Evolutionary conservation across 2,113 vertebrate genomes (phyloP), one percentile per base, ranked within the genome.

Genomic region (Ciconia maguari): DNA sequence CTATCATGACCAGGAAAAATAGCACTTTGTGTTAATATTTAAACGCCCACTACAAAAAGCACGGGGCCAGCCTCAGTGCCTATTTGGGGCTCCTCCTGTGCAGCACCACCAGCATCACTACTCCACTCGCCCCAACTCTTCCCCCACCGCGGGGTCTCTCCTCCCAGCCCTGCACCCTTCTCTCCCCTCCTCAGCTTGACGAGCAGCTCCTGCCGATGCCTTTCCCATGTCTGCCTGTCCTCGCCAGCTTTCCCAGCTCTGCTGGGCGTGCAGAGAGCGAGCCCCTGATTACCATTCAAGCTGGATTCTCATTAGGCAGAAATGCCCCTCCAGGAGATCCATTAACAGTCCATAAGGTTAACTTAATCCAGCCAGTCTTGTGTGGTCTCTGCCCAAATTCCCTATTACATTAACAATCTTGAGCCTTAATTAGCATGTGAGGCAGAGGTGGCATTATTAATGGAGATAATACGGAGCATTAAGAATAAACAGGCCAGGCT

Each of bases 401-500:
- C 94, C 86, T 74, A 65, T 94, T 97, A 96, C 96, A 97, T 97
- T 97, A 96, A 94, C 76, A 97, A 61, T 96, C 94, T 95, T 91
- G 81, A 96, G 80, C 94, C 79, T 95, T 97, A 97, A 97, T 98
- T 97, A 97, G 96, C 90, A 96, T 96, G 96, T 96, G 94, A 96
- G 82, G 94, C 96, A 96, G 94, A 96, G 96, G 94, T 97, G 95
- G 94, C 81, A 65, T 97, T 96, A 97, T 96, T 97, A 97, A 97
- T 92, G 81, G 89, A 95, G 93, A 98, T 97, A 97, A 97, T 96
- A 94, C 18, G 32, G 83, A 96, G 75, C 75, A 74, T 97, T 96
- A 98, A 96, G 94, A 95, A 97, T 89, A 97, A 98, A 97, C 96
- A 97, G 92, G 83, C 81, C 58, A 81, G 83, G 75, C 87, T 85